Evolutionary conservation across 2,113 vertebrate species (phyloP).

Genomic region (Loxodonta africana): DNA sequence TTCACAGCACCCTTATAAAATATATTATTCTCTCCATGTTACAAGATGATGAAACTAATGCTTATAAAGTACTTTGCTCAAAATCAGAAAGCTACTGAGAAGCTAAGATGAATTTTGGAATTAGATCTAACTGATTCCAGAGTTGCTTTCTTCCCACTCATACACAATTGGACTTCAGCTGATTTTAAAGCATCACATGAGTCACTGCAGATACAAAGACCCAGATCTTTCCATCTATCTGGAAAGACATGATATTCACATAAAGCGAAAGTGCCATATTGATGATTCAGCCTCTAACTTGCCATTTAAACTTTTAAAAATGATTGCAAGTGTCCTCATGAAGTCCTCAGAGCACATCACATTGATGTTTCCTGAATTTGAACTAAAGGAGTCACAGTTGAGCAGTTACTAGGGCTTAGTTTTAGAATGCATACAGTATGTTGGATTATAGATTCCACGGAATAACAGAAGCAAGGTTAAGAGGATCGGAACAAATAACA

Average conservation of each 20-base stretch:
- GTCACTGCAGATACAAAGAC: not conserved
- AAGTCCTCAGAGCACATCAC: not conserved
- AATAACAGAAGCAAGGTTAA: slow-evolving; percentile 3
- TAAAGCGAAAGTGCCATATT: not conserved
- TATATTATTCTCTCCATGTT: not conserved
- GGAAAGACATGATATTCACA: not conserved
- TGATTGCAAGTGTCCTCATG: not conserved
- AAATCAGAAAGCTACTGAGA: not conserved
- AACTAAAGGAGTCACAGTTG: not conserved
- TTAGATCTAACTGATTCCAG: not conserved
- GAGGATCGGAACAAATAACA: not conserved
- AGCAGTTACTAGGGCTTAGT: not conserved
- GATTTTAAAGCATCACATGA: not conserved
- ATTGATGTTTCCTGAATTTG: not conserved
- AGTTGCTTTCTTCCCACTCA: slow-evolving; percentile 16
- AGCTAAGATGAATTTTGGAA: not conserved
- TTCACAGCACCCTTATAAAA: not conserved
- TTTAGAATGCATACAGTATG: not conserved
- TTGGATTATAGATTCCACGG: not conserved
- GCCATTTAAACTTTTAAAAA: slow-evolving; percentile 35
- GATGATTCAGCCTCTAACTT: not conserved
- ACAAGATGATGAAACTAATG: not conserved
- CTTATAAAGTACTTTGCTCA: not conserved
- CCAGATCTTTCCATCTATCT: not conserved
- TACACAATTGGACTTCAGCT: not conserved